Base-by-base conservation (phyloP, 1,140 invertebrate species). In the Nixonia krombeini region DNA sequence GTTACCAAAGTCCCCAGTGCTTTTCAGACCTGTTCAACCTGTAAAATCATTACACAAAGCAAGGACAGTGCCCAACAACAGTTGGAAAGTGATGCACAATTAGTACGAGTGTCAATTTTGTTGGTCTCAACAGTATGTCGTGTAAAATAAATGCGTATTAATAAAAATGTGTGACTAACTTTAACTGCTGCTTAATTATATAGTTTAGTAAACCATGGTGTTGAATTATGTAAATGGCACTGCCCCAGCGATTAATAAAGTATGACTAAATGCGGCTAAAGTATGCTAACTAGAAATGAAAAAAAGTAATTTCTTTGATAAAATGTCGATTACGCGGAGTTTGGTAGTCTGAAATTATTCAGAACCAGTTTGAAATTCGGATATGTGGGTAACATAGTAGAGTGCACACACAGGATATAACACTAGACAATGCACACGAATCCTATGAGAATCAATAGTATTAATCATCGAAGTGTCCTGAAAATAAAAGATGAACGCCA, bases 391-490 rank as follows among this genome's bases (percentile, higher is more conserved):
- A 78, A 75, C 70, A 68, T 83, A 75, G 79, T 76, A 74, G 80
- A 81, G 74, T 83, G 81, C 74, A 85, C 84, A 85, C 81, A 85
- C 78, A 85, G 80, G 80, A 82, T 76, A 70, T 70, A 85, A 85
- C 84, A 85, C 82, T 85, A 85, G 84, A 85, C 84, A 83, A 85
- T 83, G 81, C 83, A 85, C 84, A 85, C 84, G 83, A 85, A 83
- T 76, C 84, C 84, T 78, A 75, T 79, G 80, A 84, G 81, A 47
- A 73, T 72, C 77, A 79, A 72, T 72, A 63, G 70, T 74, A 78
- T 70, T 59, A 52, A 50, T 5, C 29, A 46, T 37, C 33, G 21
- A 56, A 58, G 12, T 46, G 12, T 51, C 21, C 2, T 21, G 1
- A 13, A 28, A 41, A 50, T n/a, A 35, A 2, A 52, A 56, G 38